phyloP scores from a whole-genome alignment of 2,113 vertebrate genomes.

The Physeter macrocephalus region DNA sequence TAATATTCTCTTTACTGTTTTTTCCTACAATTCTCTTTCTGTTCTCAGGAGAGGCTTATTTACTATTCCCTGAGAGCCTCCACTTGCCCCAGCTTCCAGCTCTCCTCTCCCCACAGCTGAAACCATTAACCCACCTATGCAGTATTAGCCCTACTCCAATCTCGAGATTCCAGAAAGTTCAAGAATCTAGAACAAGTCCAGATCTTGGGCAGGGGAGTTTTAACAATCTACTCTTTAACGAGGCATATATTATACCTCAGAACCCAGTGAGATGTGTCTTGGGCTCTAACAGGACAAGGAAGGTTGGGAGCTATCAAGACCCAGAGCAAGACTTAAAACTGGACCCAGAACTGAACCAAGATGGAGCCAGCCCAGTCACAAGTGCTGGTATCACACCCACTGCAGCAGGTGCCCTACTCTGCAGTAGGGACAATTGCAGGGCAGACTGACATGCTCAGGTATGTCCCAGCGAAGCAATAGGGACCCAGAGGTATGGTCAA shows the following conservation, averaged over 20 bases:
- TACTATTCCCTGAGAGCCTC: not conserved
- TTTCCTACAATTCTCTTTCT: not conserved
- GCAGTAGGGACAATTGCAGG: not conserved
- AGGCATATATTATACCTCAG: not conserved
- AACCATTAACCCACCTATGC: not conserved
- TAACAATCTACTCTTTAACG: not conserved
- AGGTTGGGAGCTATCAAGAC: not conserved
- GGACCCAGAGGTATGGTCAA: not conserved
- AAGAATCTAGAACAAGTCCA: not conserved
- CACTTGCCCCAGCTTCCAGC: not conserved
- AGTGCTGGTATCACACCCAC: fast-evolving
- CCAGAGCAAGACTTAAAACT: not conserved
- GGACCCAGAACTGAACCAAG: not conserved
- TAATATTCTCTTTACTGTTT: not conserved
- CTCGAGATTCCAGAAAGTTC: not conserved
- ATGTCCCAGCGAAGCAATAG: not conserved
- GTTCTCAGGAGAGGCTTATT: not conserved
- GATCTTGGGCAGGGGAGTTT: not conserved
- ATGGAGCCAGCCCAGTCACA: not conserved
- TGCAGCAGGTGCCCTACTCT: not conserved
- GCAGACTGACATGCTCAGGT: fast-evolving
- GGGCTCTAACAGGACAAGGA: not conserved
- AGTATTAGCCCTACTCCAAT: not conserved
- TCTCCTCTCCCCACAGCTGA: not conserved
- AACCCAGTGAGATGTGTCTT: too few species aligned